Base-by-base conservation (phyloP, 2,888 invertebrate species). In the Lithophane ornitopus region DNA sequence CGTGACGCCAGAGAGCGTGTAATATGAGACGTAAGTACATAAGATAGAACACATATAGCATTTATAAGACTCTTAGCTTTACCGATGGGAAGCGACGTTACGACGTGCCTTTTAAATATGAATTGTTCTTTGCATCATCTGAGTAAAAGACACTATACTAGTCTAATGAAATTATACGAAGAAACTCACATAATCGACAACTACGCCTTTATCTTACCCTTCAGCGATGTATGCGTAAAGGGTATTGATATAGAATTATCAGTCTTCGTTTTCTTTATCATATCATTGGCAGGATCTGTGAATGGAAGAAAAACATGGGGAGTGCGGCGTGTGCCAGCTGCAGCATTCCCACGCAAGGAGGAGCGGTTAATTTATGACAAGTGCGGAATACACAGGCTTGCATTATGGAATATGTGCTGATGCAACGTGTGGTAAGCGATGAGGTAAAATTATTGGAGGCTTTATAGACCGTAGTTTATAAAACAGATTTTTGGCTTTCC, bases 221-320 rank as follows among this genome's bases (percentile, higher is more conserved):
- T 39, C 19, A 41, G 58, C 44, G 54, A 67, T 41, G 9, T 28
- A 63, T 39, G 16, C 34, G 11, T 19, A 26, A 12, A 39, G 16
- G 46, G 49, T 72, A 62, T 76, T 83, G 63, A 19, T 59, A 56
- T 39, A 67, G 22, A 77, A 71, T 62, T 70, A 76, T 83, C 44
- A 65, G 52, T 44, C 49, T 76, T 52, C 77, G 74, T 87, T 84
- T 71, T 76, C 75, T 78, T 87, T 76, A 80, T 71, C 59, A 78
- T 80, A 87, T 84, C 78, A 76, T 39, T 68, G n/a, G 80, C 71
- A 58, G 75, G 77, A 87, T 78, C 74, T 74, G 65, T 69, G 66
- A 76, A 82, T 87, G 77, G 67, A 87, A 86, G 78, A 80, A 87
- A 81, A 87, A 87, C 83, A 87, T 70, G n/a, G 34, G 59, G 72